Evolutionary conservation across 2,797 vertebrate species (phyloP).

Genomic region (Sorex maritimensis): DNA sequence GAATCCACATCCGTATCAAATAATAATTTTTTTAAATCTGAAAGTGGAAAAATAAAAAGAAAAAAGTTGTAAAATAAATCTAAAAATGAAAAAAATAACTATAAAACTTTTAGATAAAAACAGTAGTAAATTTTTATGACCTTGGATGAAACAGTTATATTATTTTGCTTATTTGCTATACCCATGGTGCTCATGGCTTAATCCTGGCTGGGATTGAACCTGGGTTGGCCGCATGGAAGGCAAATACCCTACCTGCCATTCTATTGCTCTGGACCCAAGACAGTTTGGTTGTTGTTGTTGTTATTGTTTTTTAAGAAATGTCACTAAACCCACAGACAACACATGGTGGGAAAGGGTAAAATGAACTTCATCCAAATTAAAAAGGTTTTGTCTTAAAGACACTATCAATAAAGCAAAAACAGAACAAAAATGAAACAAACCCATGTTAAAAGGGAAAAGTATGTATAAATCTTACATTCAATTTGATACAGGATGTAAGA

Average conservation of each 20-base stretch:
- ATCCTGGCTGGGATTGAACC: too few relatives aligned
- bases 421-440: too few relatives aligned
- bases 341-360: not conserved
- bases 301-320: not conserved
- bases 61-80: not conserved
- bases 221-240: too few relatives aligned
- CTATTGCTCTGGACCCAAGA: too few relatives aligned
- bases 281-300: too few relatives aligned
- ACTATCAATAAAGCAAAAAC: too few relatives aligned
- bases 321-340: not conserved
- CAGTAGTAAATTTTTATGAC: not conserved
- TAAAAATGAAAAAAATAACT: conserved; percentile 31
- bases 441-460: conserved; percentile 9
- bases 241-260: too few relatives aligned
- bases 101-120: conserved; percentile 1
- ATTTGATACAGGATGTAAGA: not conserved
- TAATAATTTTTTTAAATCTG: not conserved
- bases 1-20: not conserved
- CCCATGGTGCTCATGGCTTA: too few relatives aligned
- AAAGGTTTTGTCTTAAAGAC: not conserved
- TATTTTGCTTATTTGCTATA: too few relatives aligned
- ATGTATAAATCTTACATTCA: too few relatives aligned
- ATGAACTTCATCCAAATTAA: not conserved
- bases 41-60: not conserved
- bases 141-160: not conserved